Base-by-base conservation (phyloP, 1,140 invertebrate genomes). In the Megathymus violae region DNA sequence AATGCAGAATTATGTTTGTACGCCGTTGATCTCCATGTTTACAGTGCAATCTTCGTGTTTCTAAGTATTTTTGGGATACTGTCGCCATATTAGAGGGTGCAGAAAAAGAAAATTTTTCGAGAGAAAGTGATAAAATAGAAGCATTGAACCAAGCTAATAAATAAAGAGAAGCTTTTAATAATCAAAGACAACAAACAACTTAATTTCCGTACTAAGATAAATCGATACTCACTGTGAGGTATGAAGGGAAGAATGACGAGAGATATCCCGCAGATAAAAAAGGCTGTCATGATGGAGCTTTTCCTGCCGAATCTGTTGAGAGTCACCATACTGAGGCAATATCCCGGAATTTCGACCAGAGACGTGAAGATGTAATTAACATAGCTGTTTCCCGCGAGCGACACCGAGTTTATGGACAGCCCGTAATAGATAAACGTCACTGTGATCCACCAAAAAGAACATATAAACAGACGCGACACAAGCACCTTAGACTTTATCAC, bases 341-440 rank as follows among this genome's bases (percentile, higher is more conserved):
- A 94, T 0, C 91, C 92, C 1, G 93, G 93, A 47, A 94, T 93
- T 67, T 94, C 93, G 7, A 93, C 89, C 7, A 93, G 71, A 3
- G 91, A 88, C 4, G 93, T 92, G 3, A 93, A 80, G 15, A 93
- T 91, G 64, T 93, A 93, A 76, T 93, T 93, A n/a, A 91, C 67
- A 71, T 94, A 94, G 47, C 91, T 92, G 74, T 95, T 93, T 1
- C 94, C 94, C 11, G 92, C 93, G 11, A 95, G 86, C 11, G 94
- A 92, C 27, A 94, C 94, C 0, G 94, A 93, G 67, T 95, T 95
- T 31, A 95, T 92, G 1, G 94, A 93, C 10, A 95, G 71, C 0
- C 94, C 95, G 70, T 95, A 97, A 79, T 96, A 97, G 3, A 96
- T 93, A 66, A 97, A 94, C 0, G 94, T 94, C 65, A 94, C 93